Percentiles rank a stretch among this genome's conserved stretches.
Conservation (phyloP, 2,797 vertebrate genomes). For the Apogon hyalosoma region DNA sequence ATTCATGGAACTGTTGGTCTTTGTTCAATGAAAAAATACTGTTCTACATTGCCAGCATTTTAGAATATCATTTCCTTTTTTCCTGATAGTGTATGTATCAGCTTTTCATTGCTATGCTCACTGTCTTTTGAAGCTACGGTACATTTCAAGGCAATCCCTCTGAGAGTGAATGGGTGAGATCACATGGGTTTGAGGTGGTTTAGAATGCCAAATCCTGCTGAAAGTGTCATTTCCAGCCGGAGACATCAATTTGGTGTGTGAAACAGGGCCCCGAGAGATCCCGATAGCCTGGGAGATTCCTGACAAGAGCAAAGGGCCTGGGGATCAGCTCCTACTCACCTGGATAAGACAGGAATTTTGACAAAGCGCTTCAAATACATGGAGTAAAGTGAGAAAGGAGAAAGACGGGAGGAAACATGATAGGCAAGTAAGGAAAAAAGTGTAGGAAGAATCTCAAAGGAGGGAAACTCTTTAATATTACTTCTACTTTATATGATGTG, state of each 20-base stretch:
- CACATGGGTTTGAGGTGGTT: slow-evolving; percentile 87
- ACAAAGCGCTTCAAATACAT: slow-evolving; percentile 68
- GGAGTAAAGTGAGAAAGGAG: slow-evolving; percentile 48
- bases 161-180: slow-evolving; percentile 82
- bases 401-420: slow-evolving; percentile 37
- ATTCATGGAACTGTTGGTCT: slow-evolving; percentile 68
- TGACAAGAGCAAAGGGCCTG: slow-evolving; percentile 82
- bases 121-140: slow-evolving; percentile 80
- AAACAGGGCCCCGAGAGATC: slow-evolving; percentile 81
- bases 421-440: slow-evolving; percentile 45
- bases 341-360: slow-evolving; percentile 79
- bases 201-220: slow-evolving; percentile 88
- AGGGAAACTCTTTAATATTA: slow-evolving; percentile 16
- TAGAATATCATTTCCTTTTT: slow-evolving; percentile 59
- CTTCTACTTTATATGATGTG: not conserved
- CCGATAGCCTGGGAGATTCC: slow-evolving; percentile 82
- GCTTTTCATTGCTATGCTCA: slow-evolving; percentile 76
- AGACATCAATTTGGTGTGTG: slow-evolving; percentile 86
- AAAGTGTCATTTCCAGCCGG: slow-evolving; percentile 86
- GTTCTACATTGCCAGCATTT: slow-evolving; percentile 78
- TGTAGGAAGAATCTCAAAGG: slow-evolving; percentile 34
- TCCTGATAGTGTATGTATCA: slow-evolving; percentile 69
- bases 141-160: slow-evolving; percentile 83
- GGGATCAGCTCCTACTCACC: slow-evolving; percentile 79
- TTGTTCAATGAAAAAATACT: slow-evolving; percentile 68